A percentile compares a stretch with the other conserved stretches of the same genome.
These are phyloP conservation scores for Bergia puertoricense DNA, from an alignment of 92 coral and sea anemone genomes.

Conservation along the genomic window DNA sequence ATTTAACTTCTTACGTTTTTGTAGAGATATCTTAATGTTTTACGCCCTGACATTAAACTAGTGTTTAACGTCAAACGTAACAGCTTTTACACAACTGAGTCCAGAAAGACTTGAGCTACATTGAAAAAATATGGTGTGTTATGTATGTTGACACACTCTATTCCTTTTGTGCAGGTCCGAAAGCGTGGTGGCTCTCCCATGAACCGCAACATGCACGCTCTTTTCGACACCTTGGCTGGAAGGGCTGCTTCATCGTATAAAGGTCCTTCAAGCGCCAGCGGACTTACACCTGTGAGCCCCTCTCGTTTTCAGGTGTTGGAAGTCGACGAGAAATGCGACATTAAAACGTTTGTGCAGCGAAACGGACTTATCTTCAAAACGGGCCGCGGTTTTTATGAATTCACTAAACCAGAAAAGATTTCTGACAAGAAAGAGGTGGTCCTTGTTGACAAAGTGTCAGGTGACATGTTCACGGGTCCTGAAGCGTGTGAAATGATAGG, in stretches of 20 bases:
- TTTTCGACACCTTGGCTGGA: slow-evolving; percentile 92
- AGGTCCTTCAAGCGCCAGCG: slow-evolving; percentile 49
- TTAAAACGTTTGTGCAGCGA: slow-evolving; percentile 86
- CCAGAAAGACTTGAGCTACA: too few species aligned
- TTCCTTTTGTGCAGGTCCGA: neutral
- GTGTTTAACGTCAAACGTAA: too few species aligned
- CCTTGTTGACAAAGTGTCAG: slow-evolving; percentile 80
- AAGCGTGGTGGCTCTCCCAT: slow-evolving; percentile 75
- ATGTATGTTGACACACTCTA: neutral
- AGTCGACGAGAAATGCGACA: slow-evolving; percentile 90
- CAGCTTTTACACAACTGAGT: too few species aligned
- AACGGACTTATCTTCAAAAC: slow-evolving; percentile 84
- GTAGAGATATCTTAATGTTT: too few species aligned
- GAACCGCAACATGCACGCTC: slow-evolving; percentile 87
- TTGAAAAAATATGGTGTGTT: too few species aligned
- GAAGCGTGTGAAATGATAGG: slow-evolving; percentile 96
- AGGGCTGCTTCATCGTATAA: slow-evolving; percentile 66
- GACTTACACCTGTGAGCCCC: slow-evolving; percentile 79
- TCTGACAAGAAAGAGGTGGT: slow-evolving; percentile 97
- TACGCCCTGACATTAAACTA: too few species aligned
- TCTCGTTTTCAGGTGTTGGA: slow-evolving; percentile 95
- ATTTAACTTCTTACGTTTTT: too few species aligned
- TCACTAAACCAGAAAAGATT: slow-evolving; percentile 95
- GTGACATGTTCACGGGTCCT: slow-evolving; percentile 93
- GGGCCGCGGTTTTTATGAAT: slow-evolving; percentile 95